Base-by-base conservation (phyloP, 2,888 invertebrate species). In the Drosophila neonasuta region DNA sequence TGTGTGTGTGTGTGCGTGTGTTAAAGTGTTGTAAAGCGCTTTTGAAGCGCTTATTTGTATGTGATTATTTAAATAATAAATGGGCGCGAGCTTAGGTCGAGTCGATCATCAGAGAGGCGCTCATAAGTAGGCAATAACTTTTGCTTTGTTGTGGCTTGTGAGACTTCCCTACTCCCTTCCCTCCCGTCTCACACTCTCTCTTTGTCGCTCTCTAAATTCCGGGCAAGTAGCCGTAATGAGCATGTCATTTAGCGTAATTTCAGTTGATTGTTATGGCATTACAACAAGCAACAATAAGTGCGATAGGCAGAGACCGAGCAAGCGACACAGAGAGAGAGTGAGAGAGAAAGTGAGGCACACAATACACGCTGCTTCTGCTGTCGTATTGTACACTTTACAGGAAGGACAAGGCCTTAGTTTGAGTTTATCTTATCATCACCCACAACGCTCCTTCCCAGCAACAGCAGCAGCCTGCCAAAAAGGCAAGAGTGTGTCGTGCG, bases 161-260 rank as follows among this genome's bases (percentile, higher is more conserved):
- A 50, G 58, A 39, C 49, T 32, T 17, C 36, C 29, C 34, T n/a
- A 10, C 8, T 46, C 32, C 32, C 17, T 13, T 8, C 51, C 34
- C 24, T 30, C 11, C 9, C 15, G 36, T 30, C 17, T 36, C 29
- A 13, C 30, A 2, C 41, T 7, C 52, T 30, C 11, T 39, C 29
- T 15, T 36, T 24, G 15, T 36, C 30, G 17, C 24, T 24, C 4
- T 13, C 48, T 42, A 55, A 61, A 60, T 39, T 32, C 45, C 60
- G 60, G 51, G 58, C 77, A 71, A 67, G 68, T 64, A 69, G 68
- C 71, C 76, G 76, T 81, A 81, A 81, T 84, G 81, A 81, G 86
- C 86, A 79, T 84, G 86, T 81, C 81, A 86, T 86, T 81, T 84
- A 86, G 76, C 76, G 86, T 81, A 81, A 81, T 81, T 81, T 86